Evolutionary conservation across 1,140 invertebrate species (phyloP).

Genomic region (Dreissena polymorpha): DNA sequence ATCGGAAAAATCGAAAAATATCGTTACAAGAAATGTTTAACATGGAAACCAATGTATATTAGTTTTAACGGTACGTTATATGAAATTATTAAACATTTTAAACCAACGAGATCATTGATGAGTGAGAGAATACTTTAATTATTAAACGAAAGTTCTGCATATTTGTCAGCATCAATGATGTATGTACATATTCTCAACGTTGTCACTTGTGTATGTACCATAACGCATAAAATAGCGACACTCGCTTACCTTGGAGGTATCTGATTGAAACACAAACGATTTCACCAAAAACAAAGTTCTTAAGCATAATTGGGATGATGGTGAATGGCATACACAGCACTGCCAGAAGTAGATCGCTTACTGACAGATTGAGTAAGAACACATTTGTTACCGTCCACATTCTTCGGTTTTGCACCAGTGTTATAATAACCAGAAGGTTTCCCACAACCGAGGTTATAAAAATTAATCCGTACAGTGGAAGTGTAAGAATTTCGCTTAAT

Average conservation of each 20-base stretch:
- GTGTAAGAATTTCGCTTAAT: no score
- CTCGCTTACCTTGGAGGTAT: conserved; percentile 78
- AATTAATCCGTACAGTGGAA: conserved; percentile 84
- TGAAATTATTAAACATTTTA: no score
- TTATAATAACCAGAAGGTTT: conserved; percentile 89
- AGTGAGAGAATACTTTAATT: no score
- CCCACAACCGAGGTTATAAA: conserved; percentile 90
- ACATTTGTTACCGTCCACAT: conserved; percentile 94
- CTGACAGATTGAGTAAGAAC: conserved; percentile 89
- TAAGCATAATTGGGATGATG: conserved; percentile 88
- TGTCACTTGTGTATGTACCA: conserved; percentile 44
- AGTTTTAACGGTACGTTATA: no score
- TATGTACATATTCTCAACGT: no score
- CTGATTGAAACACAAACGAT: conserved; percentile 90
- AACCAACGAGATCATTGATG: no score
- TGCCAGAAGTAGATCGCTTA: conserved; percentile 87
- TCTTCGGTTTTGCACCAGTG: conserved; percentile 88
- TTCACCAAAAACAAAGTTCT: conserved; percentile 91
- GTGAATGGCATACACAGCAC: conserved; percentile 95
- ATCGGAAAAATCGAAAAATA: no score
- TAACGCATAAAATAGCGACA: no score
- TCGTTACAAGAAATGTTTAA: no score
- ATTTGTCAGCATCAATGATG: no score
- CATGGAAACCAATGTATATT: no score
- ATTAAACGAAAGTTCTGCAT: conserved; percentile 79